Conservation (phyloP, 2,888 invertebrate genomes). For the Drosophila anomelani region DNA sequence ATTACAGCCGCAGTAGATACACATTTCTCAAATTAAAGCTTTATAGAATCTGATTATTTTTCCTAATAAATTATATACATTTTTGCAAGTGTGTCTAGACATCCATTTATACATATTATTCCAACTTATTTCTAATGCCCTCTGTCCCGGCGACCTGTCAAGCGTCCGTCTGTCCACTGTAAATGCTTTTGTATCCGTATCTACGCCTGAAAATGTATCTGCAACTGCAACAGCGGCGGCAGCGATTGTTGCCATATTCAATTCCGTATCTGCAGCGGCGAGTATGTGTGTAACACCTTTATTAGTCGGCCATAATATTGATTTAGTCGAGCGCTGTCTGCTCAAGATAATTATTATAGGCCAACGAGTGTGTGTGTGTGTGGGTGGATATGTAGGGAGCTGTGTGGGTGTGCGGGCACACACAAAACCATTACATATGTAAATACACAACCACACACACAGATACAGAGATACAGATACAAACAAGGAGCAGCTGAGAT, state of each 20-base stretch:
- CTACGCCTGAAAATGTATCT: slow-evolving; percentile 11
- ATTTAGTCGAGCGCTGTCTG: slow-evolving; percentile 72
- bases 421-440: slow-evolving; percentile 47
- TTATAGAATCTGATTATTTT: no score
- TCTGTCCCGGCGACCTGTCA: slow-evolving; percentile 39
- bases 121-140: slow-evolving; percentile 46
- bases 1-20: no score
- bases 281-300: slow-evolving; percentile 57
- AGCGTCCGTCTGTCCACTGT: slow-evolving; percentile 15
- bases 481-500: slow-evolving; percentile 25
- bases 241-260: slow-evolving; percentile 40
- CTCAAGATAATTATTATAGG: slow-evolving; percentile 47
- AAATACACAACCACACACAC: slow-evolving; percentile 30
- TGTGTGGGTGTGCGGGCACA: slow-evolving; percentile 28
- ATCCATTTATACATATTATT: slow-evolving; percentile 39
- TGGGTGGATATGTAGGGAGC: background rate
- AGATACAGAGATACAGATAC: background rate
- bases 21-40: no score
- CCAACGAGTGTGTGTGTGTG: slow-evolving; percentile 12
- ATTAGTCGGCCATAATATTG: slow-evolving; percentile 70
- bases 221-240: slow-evolving; percentile 20
- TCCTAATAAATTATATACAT: no score
- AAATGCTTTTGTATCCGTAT: slow-evolving; percentile 35
- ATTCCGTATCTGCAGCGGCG: slow-evolving; percentile 24
- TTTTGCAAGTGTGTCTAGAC: slow-evolving; percentile 1